These are phyloP conservation scores for Sardina pilchardus DNA, from an alignment of 2,113 vertebrate genomes.

Conservation along the genomic window DNA sequence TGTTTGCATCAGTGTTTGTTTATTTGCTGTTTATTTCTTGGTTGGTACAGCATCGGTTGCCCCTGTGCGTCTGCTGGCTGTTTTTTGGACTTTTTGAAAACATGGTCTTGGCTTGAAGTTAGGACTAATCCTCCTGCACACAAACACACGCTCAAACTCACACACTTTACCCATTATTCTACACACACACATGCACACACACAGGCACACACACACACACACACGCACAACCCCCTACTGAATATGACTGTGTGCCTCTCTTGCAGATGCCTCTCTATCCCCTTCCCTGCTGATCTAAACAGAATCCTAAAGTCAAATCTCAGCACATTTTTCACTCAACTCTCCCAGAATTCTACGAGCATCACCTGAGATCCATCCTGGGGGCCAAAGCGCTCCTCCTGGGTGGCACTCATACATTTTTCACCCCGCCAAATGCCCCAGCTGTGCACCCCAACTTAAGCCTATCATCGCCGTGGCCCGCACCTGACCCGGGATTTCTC, in stretches of 20 bases:
- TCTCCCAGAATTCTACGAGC: background rate
- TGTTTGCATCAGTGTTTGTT: background rate
- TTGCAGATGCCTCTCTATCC: slow-evolving; percentile 20
- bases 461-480: background rate
- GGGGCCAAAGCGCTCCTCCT: background rate
- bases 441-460: background rate
- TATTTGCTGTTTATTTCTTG: background rate
- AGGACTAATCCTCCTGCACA: background rate
- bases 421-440: background rate
- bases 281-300: slow-evolving; percentile 36
- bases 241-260: background rate
- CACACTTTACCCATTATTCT: no score
- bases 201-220: slow-evolving; percentile 23
- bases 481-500: background rate
- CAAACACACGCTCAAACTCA: background rate
- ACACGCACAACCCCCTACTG: background rate
- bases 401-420: background rate
- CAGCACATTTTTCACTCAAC: slow-evolving; percentile 37
- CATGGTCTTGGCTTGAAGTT: background rate
- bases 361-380: background rate
- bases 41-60: background rate
- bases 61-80: background rate
- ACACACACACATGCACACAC: slow-evolving; percentile 26
- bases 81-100: background rate
- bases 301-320: slow-evolving; percentile 37